Conservation (phyloP, 2,113 vertebrate species). For the Perca fluviatilis region DNA sequence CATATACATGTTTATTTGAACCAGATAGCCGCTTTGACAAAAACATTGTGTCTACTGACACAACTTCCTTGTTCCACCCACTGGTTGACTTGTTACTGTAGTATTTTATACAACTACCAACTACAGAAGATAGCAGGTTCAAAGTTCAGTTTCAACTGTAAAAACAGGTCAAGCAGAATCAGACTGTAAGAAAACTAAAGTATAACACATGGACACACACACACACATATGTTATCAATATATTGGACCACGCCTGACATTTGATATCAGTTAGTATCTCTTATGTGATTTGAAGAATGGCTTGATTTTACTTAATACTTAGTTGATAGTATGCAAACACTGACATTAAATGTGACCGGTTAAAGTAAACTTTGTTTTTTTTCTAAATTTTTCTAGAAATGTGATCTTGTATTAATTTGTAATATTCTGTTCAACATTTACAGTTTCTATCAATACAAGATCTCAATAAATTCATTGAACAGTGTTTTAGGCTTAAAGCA, state of each 20-base stretch:
- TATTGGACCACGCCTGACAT: neutral
- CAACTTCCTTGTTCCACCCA: neutral
- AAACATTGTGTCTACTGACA: neutral
- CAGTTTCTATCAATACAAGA: neutral
- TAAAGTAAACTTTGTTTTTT: neutral
- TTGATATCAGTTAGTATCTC: neutral
- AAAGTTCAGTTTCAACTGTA: neutral
- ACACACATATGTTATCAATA: neutral
- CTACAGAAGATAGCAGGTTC: neutral
- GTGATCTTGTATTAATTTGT: no score
- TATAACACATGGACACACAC: neutral
- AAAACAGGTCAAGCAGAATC: neutral
- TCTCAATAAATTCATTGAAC: neutral
- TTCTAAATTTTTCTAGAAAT: no score
- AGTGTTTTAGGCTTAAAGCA: neutral
- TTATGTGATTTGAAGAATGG: neutral
- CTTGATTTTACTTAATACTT: neutral
- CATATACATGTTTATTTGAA: neutral
- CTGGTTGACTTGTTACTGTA: neutral
- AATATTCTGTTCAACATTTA: no score
- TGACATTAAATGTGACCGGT: neutral
- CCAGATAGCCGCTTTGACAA: neutral
- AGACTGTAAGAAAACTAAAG: slow-evolving; percentile 24
- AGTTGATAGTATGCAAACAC: no score
- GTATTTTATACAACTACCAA: neutral